These are phyloP conservation scores for Horisme vitalbata DNA, from an alignment of 2,888 invertebrate genomes.

Conservation along the genomic window DNA sequence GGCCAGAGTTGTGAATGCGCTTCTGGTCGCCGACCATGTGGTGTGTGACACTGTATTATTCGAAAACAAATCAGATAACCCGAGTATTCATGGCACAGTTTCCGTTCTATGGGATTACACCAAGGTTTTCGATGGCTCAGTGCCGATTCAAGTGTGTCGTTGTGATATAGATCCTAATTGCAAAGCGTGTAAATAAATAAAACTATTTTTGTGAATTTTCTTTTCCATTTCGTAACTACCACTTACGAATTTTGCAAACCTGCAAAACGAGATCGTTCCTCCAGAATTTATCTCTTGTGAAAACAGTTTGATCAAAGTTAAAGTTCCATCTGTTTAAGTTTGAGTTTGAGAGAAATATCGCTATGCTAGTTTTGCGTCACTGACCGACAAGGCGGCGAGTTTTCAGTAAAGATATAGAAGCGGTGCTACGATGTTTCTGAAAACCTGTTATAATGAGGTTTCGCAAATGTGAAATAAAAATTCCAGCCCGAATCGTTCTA, in stretches of 20 bases:
- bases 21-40: constrained; percentile 55
- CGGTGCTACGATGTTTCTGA: no score
- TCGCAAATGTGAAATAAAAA: constrained; percentile 19
- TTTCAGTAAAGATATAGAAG: constrained; percentile 17
- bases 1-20: constrained; percentile 46
- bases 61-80: constrained; percentile 48
- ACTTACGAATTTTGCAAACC: constrained; percentile 8
- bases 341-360: constrained; percentile 30
- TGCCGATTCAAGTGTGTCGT: constrained; percentile 56
- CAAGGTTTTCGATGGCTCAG: constrained; percentile 60
- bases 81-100: constrained; percentile 50
- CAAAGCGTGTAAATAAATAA: constrained; percentile 44
- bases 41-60: constrained; percentile 55
- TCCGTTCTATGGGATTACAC: constrained; percentile 61
- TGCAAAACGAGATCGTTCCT: constrained; percentile 13
- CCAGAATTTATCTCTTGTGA: constrained; percentile 31
- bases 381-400: constrained; percentile 29
- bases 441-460: constrained; percentile 14
- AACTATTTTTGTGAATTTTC: background rate
- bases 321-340: constrained; percentile 36
- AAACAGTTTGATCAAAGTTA: constrained; percentile 40
- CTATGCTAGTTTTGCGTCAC: constrained; percentile 34
- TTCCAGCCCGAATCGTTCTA: constrained; percentile 16
- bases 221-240: constrained; percentile 9
- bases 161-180: constrained; percentile 59